Evolutionary conservation across 2,888 invertebrate species (phyloP), one percentile per base, ranked within the genome.

Genomic region (Chirona hameri): DNA sequence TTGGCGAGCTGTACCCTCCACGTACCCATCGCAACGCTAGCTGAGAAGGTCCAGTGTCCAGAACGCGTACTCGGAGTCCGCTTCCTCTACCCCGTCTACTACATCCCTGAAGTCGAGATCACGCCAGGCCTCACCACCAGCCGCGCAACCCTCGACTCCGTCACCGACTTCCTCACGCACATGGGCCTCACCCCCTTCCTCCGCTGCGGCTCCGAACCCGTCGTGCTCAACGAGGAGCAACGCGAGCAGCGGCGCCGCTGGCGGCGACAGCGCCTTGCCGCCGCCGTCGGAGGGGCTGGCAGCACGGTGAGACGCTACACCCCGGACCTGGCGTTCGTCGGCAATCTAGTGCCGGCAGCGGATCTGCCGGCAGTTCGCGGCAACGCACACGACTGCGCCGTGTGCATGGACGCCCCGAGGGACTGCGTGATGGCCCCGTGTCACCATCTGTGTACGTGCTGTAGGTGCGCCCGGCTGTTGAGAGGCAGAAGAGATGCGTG

Each of bases 161-260:
- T 88, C 88, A 84, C 46, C 21, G 24, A 27, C 15, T 86, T 89
- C 83, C 84, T 89, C 60, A 88, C 88, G 84, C 86, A 86, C 84
- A 89, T 89, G 89, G 89, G 89, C 0, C 89, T 89, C 84, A 88
- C 89, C 5, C 85, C 89, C 81, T 89, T 89, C 84, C 89, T 89
- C 83, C 85, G 89, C 82, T 88, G 88, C 55, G 89, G 89, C 18
- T 85, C 86, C 29, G 88, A 88, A 83, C 89, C 89, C 27, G 86
- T 89, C 31, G 88, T 89, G 81, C 85, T 89, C 21, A 87, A 87
- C 57, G 88, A 89, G 83, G 88, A 88, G 84, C 88, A 89, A 84
- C 86, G 89, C 84, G 89, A 89, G 84, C 86, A 86, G 21, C 82
- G 82, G 9, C 29, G 69, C 3, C 65, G 18, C n/a, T 60, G 72